Conservation (phyloP, 2,113 vertebrate species). For the Pachycephala philippinensis region DNA sequence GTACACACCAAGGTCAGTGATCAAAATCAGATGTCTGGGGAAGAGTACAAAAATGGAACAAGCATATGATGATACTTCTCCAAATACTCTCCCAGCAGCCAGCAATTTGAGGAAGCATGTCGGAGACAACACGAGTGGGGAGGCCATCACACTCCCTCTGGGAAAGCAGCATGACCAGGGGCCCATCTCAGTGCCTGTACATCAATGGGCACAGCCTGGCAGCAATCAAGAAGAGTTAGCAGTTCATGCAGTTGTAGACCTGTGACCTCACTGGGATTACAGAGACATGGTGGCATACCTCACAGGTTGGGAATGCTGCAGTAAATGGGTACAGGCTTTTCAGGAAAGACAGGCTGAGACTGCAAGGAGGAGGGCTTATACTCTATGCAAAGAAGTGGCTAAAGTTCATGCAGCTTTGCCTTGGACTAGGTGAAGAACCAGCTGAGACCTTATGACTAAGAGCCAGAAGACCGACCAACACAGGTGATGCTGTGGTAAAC, state of each 20-base stretch:
- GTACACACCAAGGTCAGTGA: neutral
- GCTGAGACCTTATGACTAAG: neutral
- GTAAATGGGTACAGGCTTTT: conserved; percentile 12
- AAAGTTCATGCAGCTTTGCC: neutral
- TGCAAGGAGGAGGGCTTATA: neutral
- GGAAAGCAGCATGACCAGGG: neutral
- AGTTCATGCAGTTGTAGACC: neutral
- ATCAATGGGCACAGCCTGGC: neutral
- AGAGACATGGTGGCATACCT: neutral
- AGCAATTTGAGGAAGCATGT: neutral
- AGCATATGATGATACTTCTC: neutral
- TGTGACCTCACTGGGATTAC: neutral
- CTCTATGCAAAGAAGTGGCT: neutral
- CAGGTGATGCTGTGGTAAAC: neutral
- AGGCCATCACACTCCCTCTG: neutral
- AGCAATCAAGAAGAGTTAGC: neutral
- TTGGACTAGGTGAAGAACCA: neutral
- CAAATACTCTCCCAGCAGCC: neutral
- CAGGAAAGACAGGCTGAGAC: conserved; percentile 6
- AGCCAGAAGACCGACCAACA: neutral
- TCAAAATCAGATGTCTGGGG: neutral
- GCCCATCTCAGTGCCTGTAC: neutral
- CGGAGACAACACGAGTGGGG: neutral
- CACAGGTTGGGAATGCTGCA: neutral
- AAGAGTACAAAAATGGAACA: neutral